These are phyloP conservation scores for Basileuterus tristriatus DNA, from an alignment of 2,797 vertebrate genomes.

Conservation along the genomic window DNA sequence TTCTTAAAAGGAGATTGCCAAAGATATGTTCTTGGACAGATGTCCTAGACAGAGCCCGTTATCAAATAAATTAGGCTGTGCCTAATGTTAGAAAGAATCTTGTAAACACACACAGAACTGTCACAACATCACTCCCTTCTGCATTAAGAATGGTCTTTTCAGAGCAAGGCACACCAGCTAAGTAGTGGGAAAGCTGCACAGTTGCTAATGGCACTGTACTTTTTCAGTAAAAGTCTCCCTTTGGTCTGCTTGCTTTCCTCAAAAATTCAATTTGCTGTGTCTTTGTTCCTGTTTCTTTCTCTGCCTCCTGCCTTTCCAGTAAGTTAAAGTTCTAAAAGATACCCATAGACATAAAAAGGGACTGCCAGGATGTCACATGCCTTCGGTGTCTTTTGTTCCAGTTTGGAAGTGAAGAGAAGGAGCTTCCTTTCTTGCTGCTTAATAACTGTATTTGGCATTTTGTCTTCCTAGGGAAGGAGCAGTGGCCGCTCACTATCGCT, in stretches of 20 bases:
- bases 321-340: background rate
- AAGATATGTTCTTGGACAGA: background rate
- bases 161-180: background rate
- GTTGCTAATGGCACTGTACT: background rate
- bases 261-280: background rate
- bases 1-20: background rate
- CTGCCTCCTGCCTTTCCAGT: background rate
- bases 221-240: background rate
- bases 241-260: background rate
- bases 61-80: background rate
- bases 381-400: background rate
- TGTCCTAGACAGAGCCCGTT: background rate
- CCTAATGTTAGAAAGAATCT: background rate
- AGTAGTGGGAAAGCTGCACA: background rate
- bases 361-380: background rate
- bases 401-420: background rate
- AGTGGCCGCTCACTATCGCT: slow-evolving; percentile 82
- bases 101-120: background rate
- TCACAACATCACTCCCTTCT: background rate
- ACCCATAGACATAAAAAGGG: background rate
- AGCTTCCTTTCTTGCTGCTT: background rate
- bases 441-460: slow-evolving; percentile 17
- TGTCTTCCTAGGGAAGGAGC: slow-evolving; percentile 68
- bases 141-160: background rate
- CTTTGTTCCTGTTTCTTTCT: background rate